These are phyloP conservation scores for Rhodinocichla rosea DNA, from an alignment of 2,113 vertebrate genomes.

Conservation along the genomic window DNA sequence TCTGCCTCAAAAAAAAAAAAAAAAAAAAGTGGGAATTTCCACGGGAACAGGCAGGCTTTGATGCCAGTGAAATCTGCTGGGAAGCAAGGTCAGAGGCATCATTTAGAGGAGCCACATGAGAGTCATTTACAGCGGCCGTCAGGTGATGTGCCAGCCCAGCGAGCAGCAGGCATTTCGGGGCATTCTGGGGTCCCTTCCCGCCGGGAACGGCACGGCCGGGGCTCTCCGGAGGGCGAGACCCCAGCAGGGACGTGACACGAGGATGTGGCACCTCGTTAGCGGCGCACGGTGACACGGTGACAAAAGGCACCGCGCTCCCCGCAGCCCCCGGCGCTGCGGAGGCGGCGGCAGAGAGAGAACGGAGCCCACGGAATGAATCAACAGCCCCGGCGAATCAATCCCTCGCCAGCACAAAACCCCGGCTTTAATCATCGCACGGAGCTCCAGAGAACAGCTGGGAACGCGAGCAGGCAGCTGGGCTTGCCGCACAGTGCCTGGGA, in stretches of 20 bases:
- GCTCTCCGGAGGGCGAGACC: accelerated
- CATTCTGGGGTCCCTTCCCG: neutral
- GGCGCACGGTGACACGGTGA: neutral
- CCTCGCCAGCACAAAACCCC: neutral
- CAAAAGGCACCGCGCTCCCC: neutral
- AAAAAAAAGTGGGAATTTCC: neutral
- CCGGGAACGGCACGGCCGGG: neutral
- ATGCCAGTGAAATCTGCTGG: neutral
- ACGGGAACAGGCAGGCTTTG: neutral
- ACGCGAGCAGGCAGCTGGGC: neutral
- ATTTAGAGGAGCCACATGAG: neutral
- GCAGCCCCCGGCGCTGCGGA: neutral
- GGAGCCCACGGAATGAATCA: neutral
- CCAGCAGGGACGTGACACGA: neutral
- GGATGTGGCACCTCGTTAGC: neutral
- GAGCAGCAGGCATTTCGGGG: neutral
- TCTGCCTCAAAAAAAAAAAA: neutral
- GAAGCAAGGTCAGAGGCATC: conserved; percentile 9
- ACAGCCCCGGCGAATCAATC: neutral
- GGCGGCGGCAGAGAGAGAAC: neutral
- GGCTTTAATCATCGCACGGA: neutral
- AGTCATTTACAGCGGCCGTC: neutral
- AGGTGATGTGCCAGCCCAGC: neutral
- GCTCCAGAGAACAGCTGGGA: neutral
- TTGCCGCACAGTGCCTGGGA: accelerated